These are phyloP conservation scores for Lutjanus erythropterus DNA, from an alignment of 2,113 vertebrate species.

Conservation along the genomic window DNA sequence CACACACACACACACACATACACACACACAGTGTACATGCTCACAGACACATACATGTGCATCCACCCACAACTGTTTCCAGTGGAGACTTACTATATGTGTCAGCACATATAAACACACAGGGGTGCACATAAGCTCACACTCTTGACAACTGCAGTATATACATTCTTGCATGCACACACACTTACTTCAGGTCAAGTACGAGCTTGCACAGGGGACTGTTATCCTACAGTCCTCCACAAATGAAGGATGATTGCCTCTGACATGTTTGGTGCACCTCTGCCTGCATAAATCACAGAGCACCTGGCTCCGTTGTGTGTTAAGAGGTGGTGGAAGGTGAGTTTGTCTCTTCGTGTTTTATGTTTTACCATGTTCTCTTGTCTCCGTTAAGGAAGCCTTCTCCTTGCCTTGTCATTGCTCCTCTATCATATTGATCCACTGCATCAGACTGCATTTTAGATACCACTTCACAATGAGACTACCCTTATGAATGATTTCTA, in stretches of 20 bases:
- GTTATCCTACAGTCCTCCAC: slow-evolving; percentile 15
- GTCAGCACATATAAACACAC: not conserved
- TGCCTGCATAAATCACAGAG: slow-evolving; percentile 50
- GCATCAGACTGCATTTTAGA: too few species aligned
- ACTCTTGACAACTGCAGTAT: not conserved
- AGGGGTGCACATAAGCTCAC: not conserved
- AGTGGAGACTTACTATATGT: not conserved
- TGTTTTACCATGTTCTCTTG: not conserved
- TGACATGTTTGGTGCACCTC: slow-evolving; percentile 61
- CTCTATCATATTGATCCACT: not conserved
- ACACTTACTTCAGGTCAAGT: slow-evolving; percentile 47
- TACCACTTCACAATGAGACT: too few species aligned
- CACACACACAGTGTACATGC: not conserved
- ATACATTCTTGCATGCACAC: slow-evolving; percentile 7
- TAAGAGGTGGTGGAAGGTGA: not conserved
- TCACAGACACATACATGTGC: not conserved
- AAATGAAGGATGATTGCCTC: slow-evolving; percentile 66
- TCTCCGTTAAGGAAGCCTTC: not conserved
- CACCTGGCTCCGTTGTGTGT: slow-evolving; percentile 37
- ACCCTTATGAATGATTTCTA: too few species aligned
- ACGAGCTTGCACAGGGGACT: slow-evolving; percentile 33
- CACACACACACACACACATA: not conserved
- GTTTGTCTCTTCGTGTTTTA: not conserved
- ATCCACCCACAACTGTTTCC: slow-evolving; percentile 8
- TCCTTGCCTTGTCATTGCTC: not conserved